Base-by-base conservation (phyloP, 2,113 vertebrate genomes). In the Chaetura pelagica region DNA sequence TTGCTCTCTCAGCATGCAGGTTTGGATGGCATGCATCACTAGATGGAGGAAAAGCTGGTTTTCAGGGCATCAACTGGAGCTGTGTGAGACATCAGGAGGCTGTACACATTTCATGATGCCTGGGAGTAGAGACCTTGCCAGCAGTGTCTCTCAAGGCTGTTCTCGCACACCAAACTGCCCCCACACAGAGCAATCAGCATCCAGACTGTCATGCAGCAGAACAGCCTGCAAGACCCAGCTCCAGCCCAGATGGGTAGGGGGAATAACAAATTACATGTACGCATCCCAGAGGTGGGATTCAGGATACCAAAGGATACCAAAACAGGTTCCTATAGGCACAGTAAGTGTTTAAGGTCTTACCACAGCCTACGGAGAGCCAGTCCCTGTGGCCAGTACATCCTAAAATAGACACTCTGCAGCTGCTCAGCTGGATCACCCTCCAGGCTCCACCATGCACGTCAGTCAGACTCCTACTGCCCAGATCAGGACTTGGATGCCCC, bases 371-470 rank as follows among this genome's bases (percentile, higher is more conserved):
- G 42, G 34, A 93, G 21, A 75, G 15, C 13, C 61, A 87, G 7
- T 3, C 22, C 17, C 16, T 29, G 66, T 12, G 4, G 10, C 5
- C 14, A 18, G 4, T 35, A 15, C 30, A 29, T 23, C 40, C 72
- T 49, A 62, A 87, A 94, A 34, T 0, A 55, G 18, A 89, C 42
- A 30, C 18, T 64, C 27, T 16, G 5, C 29, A 29, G 9, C 42
- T 68, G n/a, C n/a, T 77, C 32, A 30, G 15, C 2, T 15, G 22
- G 9, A 35, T 58, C 0, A 0, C 21, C 69, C 46, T 30, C 68
- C 68, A 58, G 24, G 51, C n/a, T 54, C 40, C 61, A 24, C 46
- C 29, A 27, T 15, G 18, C 29, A 48, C 10, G 27, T 44, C 61
- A 91, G 12, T n/a, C 67, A 64, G 38, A 62, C 42, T 86, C 67